Evolutionary conservation across 2,888 invertebrate species (phyloP).

Genomic region (Theretra japonica): DNA sequence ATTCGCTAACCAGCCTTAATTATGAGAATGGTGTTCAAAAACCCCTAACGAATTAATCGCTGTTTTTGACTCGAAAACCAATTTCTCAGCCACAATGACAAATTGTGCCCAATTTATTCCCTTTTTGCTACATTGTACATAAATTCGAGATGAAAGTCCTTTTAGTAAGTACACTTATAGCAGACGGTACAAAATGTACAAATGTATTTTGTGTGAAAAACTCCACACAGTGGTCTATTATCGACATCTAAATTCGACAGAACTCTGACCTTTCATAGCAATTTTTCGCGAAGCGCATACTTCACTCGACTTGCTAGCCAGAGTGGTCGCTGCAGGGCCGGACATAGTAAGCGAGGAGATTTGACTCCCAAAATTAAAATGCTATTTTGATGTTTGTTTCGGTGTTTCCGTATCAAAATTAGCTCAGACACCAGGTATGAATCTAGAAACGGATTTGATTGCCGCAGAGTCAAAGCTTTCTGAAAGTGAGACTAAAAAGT

Average conservation of each 20-base stretch:
- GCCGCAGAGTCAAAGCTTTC: no score
- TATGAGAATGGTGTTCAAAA: no score
- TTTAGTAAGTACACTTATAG: not conserved
- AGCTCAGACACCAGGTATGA: no score
- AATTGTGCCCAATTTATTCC: no score
- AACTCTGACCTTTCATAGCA: conserved; percentile 14
- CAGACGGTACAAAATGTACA: not conserved
- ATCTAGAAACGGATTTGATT: no score
- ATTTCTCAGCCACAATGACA: no score
- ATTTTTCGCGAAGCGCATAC: conserved; percentile 10
- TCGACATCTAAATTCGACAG: conserved; percentile 20
- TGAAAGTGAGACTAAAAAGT: no score
- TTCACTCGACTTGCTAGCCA: conserved; percentile 8
- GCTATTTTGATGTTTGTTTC: no score
- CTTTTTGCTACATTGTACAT: no score
- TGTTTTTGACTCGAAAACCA: no score
- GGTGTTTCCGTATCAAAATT: not conserved
- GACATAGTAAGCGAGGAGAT: not conserved
- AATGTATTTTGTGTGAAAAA: not conserved
- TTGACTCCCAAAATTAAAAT: not conserved
- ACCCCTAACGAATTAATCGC: no score
- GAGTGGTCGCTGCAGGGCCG: not conserved
- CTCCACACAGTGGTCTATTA: not conserved
- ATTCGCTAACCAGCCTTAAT: no score
- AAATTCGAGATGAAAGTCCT: not conserved